Conservation (phyloP, 2,797 vertebrate species). For the Halcyon chelicuti region DNA sequence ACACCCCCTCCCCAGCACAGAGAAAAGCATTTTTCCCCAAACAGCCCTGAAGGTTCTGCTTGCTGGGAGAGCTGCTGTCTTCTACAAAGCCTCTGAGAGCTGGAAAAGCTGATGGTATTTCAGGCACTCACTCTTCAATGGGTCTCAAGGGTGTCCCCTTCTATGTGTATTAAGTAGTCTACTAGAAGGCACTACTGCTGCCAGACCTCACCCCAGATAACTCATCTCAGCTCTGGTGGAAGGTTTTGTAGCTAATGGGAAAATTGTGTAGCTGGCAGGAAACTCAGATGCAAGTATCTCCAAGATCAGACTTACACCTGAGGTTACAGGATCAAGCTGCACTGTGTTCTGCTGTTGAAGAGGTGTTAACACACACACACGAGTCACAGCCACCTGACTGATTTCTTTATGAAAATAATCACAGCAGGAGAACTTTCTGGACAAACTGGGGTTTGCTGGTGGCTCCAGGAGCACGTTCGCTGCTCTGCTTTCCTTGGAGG, state of each 20-base stretch:
- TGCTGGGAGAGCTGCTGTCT: not conserved
- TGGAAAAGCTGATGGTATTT: not conserved
- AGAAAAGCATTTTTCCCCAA: not conserved
- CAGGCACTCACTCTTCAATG: not conserved
- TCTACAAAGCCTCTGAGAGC: not conserved
- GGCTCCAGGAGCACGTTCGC: not conserved
- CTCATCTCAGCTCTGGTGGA: not conserved
- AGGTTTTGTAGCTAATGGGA: not conserved
- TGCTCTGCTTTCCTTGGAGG: not conserved
- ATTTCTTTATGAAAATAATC: not conserved
- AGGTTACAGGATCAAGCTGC: not conserved
- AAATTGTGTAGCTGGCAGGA: not conserved
- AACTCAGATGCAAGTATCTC: not conserved
- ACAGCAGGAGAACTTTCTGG: not conserved
- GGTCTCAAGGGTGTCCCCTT: not conserved
- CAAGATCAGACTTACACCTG: not conserved
- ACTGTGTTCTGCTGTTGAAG: not conserved
- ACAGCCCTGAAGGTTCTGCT: not conserved
- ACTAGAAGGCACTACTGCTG: not conserved
- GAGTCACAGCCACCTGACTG: not conserved
- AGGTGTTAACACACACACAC: not conserved
- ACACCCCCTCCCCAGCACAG: not conserved
- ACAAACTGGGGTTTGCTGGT: not conserved
- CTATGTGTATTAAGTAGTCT: not conserved
- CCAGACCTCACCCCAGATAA: not conserved